These are phyloP conservation scores for Phalloptychus januarius DNA, from an alignment of 2,797 vertebrate genomes.

Conservation along the genomic window DNA sequence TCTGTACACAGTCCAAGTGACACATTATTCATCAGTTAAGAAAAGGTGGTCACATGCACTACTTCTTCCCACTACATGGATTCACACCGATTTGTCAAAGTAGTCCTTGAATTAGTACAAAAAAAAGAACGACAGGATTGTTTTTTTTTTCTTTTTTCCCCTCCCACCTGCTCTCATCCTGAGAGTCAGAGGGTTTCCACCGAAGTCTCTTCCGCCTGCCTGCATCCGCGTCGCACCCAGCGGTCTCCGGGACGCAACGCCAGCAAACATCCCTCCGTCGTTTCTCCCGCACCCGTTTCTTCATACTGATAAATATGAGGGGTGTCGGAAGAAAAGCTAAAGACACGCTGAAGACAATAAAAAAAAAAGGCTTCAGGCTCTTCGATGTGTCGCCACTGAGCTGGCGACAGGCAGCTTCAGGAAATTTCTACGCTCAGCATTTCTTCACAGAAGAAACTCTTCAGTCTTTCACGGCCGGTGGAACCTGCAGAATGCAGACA, in stretches of 20 bases:
- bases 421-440: constrained; percentile 72
- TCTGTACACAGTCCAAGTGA: constrained; percentile 72
- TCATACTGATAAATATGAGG: constrained; percentile 52
- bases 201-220: constrained; percentile 50
- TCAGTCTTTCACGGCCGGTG: constrained; percentile 90
- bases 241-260: constrained; percentile 63
- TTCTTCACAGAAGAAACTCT: constrained; percentile 98
- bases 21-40: constrained; percentile 76
- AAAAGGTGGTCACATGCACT: constrained; percentile 89
- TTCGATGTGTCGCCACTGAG: constrained; percentile 66
- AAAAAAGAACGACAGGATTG: constrained; percentile 66
- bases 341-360: constrained; percentile 60
- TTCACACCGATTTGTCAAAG: constrained; percentile 70
- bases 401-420: constrained; percentile 64
- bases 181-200: constrained; percentile 60
- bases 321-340: constrained; percentile 69
- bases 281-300: constrained; percentile 40
- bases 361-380: constrained; percentile 67
- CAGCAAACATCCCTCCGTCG: constrained; percentile 45
- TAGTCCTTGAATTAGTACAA: constrained; percentile 77
- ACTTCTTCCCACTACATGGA: constrained; percentile 72
- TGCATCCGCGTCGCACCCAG: constrained; percentile 44
- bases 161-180: constrained; percentile 42
- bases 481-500: constrained; percentile 82
- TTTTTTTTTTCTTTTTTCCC: constrained; percentile 26